Conservation (phyloP, 1,140 invertebrate species). For the Caenorhabditis latens region DNA sequence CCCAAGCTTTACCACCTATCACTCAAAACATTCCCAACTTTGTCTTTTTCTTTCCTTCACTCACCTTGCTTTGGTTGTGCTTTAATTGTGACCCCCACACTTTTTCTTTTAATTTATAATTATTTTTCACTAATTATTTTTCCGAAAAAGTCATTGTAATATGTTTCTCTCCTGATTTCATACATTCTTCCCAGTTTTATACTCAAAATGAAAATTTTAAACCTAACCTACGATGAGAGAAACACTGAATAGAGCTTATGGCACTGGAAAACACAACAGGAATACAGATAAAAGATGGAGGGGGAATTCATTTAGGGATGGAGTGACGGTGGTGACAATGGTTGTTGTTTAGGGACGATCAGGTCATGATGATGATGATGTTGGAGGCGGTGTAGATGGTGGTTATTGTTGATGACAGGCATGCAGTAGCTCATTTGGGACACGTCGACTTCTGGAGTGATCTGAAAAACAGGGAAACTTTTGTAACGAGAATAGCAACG, state of each 20-base stretch:
- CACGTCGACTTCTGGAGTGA: conserved; percentile 5
- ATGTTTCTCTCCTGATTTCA: too few relatives aligned
- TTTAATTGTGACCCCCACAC: conserved; percentile 5
- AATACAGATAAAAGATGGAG: too few relatives aligned
- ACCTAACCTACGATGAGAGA: too few relatives aligned
- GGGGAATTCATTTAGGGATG: too few relatives aligned
- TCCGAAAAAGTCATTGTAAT: not conserved
- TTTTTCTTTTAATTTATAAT: not conserved
- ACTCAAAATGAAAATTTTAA: too few relatives aligned
- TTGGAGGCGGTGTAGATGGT: not conserved
- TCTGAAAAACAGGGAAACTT: not conserved
- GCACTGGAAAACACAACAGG: too few relatives aligned
- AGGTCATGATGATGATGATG: not conserved
- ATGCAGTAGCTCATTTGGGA: conserved; percentile 16
- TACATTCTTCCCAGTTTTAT: too few relatives aligned
- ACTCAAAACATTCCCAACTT: not conserved
- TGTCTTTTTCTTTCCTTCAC: not conserved
- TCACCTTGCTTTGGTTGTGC: conserved; percentile 44
- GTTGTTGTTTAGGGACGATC: too few relatives aligned
- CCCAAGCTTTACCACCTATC: conserved; percentile 8
- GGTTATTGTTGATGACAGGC: not conserved
- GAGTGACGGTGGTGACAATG: too few relatives aligned
- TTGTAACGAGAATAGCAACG: too few relatives aligned
- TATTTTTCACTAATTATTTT: not conserved
- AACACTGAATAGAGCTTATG: too few relatives aligned